Evolutionary conservation across 2,797 vertebrate genomes (phyloP).

Genomic region (Pelobates cultripes): DNA sequence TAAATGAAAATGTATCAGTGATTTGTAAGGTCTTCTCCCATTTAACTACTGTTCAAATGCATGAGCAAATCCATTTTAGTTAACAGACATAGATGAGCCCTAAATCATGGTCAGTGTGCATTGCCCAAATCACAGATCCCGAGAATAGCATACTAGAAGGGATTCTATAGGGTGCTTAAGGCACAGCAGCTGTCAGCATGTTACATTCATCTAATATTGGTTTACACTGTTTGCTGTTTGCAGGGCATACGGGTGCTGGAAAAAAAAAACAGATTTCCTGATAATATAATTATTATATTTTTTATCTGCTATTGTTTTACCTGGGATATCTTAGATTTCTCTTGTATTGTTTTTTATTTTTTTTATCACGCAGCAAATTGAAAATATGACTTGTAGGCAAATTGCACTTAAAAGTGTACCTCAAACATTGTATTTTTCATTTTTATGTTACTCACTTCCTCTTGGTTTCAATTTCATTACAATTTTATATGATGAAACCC

Average conservation of each 20-base stretch:
- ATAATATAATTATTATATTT: background rate
- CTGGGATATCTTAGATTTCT: too few species aligned
- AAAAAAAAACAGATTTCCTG: slow-evolving; percentile 43
- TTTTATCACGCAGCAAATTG: too few species aligned
- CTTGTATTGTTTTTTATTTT: too few species aligned
- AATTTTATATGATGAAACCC: too few species aligned
- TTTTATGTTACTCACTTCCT: too few species aligned
- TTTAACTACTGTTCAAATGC: background rate
- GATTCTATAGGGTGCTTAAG: slow-evolving; percentile 31
- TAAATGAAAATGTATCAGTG: slow-evolving; percentile 3
- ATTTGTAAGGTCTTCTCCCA: background rate
- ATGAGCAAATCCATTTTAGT: background rate
- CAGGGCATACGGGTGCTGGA: slow-evolving; percentile 16
- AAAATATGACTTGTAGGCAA: too few species aligned
- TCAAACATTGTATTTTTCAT: too few species aligned
- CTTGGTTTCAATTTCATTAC: too few species aligned
- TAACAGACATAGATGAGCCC: slow-evolving; percentile 5
- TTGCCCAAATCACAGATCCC: slow-evolving; percentile 5
- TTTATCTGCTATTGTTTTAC: too few species aligned
- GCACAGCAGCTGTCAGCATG: slow-evolving; percentile 52
- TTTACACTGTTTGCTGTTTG: background rate
- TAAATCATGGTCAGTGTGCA: slow-evolving; percentile 34
- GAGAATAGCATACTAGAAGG: slow-evolving; percentile 6
- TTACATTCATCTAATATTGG: slow-evolving; percentile 41
- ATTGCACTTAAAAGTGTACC: too few species aligned